These are phyloP conservation scores for Sphenopsis melanotis DNA, from an alignment of 2,797 vertebrate species.

Conservation along the genomic window DNA sequence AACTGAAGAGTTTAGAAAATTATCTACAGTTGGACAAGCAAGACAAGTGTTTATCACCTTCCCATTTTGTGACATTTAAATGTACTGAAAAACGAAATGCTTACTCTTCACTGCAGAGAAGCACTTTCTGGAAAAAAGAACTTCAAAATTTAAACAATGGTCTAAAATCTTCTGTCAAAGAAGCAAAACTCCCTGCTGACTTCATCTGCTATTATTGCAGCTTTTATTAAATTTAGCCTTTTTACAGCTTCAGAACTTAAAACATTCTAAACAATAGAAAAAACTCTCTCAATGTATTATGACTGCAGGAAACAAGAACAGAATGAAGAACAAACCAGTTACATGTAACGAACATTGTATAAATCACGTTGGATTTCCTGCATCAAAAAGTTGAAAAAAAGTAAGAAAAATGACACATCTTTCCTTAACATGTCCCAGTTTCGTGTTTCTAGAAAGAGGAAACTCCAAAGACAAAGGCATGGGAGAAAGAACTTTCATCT, in stretches of 20 bases:
- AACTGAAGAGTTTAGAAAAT: not conserved
- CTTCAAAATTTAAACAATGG: not conserved
- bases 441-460: not conserved
- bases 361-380: not conserved
- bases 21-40: not conserved
- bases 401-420: not conserved
- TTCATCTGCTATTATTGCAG: not conserved
- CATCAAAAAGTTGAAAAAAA: not conserved
- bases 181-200: not conserved
- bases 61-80: not conserved
- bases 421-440: not conserved
- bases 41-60: not conserved
- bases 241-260: not conserved
- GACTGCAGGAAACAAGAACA: not conserved
- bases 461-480: not conserved
- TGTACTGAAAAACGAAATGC: not conserved
- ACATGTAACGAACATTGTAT: not conserved
- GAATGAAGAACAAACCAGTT: not conserved
- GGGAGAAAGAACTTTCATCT: not conserved
- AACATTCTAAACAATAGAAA: not conserved
- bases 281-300: not conserved
- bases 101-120: not conserved
- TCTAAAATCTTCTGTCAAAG: not conserved
- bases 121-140: not conserved
- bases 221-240: slow-evolving; percentile 1